Conservation (phyloP, 2,888 invertebrate species). For the Drosophila eohydei region DNA sequence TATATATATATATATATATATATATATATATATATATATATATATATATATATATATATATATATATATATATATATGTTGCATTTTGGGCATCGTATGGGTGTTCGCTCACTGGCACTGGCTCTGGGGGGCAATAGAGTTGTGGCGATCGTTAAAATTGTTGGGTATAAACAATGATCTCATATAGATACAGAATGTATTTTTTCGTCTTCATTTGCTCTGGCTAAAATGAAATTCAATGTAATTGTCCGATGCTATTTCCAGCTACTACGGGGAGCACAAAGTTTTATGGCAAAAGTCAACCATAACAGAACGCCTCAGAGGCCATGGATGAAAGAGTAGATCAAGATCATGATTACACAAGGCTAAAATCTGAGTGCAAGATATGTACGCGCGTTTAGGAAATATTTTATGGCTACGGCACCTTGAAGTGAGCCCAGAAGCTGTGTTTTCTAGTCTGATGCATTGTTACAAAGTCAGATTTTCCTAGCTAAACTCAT, state of each 20-base stretch:
- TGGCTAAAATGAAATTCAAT: conserved; percentile 43
- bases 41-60: conserved; percentile 4
- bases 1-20: background rate
- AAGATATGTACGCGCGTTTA: background rate
- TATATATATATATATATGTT: conserved; percentile 29
- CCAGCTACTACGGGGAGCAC: conserved; percentile 15
- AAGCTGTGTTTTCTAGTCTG: background rate
- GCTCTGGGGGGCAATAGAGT: conserved; percentile 5
- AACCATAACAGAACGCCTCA: conserved; percentile 25
- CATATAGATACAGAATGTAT: conserved; percentile 10
- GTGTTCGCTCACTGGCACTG: conserved; percentile 15
- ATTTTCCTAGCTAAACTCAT: background rate
- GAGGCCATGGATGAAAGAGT: conserved; percentile 70
- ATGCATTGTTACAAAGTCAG: too few relatives aligned
- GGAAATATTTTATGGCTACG: background rate
- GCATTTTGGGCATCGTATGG: conserved; percentile 39
- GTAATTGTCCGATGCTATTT: conserved; percentile 54
- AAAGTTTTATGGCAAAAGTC: conserved; percentile 48
- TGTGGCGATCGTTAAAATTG: conserved; percentile 59
- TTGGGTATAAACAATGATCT: conserved; percentile 59
- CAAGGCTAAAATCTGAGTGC: conserved; percentile 1
- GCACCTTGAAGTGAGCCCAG: background rate
- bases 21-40: conserved; percentile 1
- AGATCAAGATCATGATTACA: conserved; percentile 66
- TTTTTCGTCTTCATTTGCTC: conserved; percentile 32